Conservation (phyloP, 2,113 vertebrate genomes). For the Rattus rattus region DNA sequence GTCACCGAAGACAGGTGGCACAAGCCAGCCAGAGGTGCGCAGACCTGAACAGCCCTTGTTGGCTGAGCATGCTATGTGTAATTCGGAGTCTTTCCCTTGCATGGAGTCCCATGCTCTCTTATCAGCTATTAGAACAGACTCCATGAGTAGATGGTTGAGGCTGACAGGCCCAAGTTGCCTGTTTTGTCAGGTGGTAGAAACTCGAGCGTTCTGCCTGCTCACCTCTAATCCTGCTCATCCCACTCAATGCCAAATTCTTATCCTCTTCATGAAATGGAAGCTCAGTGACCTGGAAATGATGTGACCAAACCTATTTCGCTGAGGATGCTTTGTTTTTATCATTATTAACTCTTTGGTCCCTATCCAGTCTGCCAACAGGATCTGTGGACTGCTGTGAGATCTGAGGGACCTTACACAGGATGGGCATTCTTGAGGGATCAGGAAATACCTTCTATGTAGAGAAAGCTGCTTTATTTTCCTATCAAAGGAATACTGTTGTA, state of each 20-base stretch:
- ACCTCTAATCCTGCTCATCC: conserved; percentile 70
- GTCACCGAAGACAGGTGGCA: neutral
- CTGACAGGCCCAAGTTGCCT: conserved; percentile 49
- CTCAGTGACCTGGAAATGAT: conserved; percentile 80
- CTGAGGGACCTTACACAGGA: neutral
- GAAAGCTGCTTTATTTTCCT: conserved; percentile 15
- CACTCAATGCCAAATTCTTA: conserved; percentile 73
- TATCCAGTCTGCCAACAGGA: conserved; percentile 47
- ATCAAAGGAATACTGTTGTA: neutral
- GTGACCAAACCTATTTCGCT: conserved; percentile 78
- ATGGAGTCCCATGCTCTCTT: neutral
- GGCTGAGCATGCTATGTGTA: neutral
- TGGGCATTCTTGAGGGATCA: neutral
- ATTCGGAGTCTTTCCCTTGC: neutral
- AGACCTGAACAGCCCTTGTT: neutral
- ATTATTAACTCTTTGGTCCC: conserved; percentile 70
- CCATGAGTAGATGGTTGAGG: conserved; percentile 53
- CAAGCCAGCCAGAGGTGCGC: neutral
- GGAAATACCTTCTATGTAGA: neutral
- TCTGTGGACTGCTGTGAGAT: conserved; percentile 36
- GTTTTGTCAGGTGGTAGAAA: conserved; percentile 78
- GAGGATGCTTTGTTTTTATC: conserved; percentile 64
- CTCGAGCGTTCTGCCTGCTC: conserved; percentile 50
- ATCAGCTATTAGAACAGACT: conserved; percentile 39
- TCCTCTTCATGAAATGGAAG: conserved; percentile 75